Conservation (phyloP, 2,113 vertebrate species). For the Clarias gariepinus region DNA sequence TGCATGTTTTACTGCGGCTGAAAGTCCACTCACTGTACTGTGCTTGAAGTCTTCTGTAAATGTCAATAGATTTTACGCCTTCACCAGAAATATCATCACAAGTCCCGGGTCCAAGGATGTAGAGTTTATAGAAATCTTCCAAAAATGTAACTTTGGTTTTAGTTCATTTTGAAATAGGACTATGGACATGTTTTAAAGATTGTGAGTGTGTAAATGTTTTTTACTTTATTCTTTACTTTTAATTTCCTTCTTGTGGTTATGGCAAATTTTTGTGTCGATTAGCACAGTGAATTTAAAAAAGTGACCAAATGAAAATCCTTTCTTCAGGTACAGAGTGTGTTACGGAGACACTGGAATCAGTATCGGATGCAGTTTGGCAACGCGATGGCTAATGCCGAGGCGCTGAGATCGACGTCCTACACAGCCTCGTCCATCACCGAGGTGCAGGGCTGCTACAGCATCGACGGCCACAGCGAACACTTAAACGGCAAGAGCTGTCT, state of each 20-base stretch:
- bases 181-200: no score
- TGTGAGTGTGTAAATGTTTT: no score
- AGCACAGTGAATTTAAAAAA: not conserved
- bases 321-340: slow-evolving; percentile 86
- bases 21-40: no score
- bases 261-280: not conserved
- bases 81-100: no score
- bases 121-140: no score
- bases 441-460: slow-evolving; percentile 83
- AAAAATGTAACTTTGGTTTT: no score
- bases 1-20: no score
- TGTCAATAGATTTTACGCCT: no score
- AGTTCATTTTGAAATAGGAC: no score
- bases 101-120: no score
- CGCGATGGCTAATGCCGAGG: slow-evolving; percentile 85
- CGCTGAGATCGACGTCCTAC: slow-evolving; percentile 88
- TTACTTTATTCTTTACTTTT: not conserved
- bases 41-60: no score
- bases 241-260: not conserved
- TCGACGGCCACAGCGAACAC: slow-evolving; percentile 84
- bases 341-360: slow-evolving; percentile 93
- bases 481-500: slow-evolving; percentile 89
- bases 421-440: slow-evolving; percentile 91
- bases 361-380: slow-evolving; percentile 91
- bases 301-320: not conserved